Conservation (phyloP, 2,888 invertebrate genomes). For the Hirtodrosophila histrioides region DNA sequence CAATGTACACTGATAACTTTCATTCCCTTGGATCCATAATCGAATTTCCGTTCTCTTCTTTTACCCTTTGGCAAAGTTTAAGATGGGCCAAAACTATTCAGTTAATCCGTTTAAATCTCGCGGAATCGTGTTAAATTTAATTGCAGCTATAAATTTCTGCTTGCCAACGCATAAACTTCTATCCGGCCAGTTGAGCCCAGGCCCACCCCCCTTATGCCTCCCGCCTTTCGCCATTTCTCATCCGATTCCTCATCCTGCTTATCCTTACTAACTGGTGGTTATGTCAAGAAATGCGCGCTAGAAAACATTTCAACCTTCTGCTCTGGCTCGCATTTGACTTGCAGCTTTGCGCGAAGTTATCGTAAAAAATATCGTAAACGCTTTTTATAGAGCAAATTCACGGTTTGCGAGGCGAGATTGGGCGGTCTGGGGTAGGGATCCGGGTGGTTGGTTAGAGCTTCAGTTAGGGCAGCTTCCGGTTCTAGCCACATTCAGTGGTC, state of each 20-base stretch:
- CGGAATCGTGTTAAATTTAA: conserved; percentile 77
- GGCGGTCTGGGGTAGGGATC: conserved; percentile 1
- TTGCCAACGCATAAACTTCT: conserved; percentile 67
- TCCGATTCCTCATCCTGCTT: conserved; percentile 2
- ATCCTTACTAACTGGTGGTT: conserved; percentile 39
- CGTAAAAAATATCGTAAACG: conserved; percentile 68
- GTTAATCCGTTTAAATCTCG: conserved; percentile 76
- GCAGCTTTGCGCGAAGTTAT: conserved; percentile 61
- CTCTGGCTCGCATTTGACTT: conserved; percentile 67
- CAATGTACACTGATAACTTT: conserved; percentile 53
- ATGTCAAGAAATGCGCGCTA: conserved; percentile 60
- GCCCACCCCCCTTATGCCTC: too few relatives aligned
- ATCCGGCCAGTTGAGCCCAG: conserved; percentile 53
- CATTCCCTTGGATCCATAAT: conserved; percentile 15
- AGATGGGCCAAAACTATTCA: conserved; percentile 66
- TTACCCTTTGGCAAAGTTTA: conserved; percentile 34
- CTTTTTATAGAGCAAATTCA: conserved; percentile 60
- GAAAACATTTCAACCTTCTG: conserved; percentile 64
- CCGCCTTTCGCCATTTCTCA: neutral
- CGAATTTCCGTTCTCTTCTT: conserved; percentile 9
- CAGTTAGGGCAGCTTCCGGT: conserved; percentile 16
- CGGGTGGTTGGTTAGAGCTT: conserved; percentile 5
- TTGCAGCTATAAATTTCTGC: conserved; percentile 75
- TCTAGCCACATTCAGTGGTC: conserved; percentile 31
- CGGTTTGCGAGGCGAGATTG: conserved; percentile 34